phyloP scores from a whole-genome alignment of 2,888 invertebrate genomes.

The Heliconius aoede region DNA sequence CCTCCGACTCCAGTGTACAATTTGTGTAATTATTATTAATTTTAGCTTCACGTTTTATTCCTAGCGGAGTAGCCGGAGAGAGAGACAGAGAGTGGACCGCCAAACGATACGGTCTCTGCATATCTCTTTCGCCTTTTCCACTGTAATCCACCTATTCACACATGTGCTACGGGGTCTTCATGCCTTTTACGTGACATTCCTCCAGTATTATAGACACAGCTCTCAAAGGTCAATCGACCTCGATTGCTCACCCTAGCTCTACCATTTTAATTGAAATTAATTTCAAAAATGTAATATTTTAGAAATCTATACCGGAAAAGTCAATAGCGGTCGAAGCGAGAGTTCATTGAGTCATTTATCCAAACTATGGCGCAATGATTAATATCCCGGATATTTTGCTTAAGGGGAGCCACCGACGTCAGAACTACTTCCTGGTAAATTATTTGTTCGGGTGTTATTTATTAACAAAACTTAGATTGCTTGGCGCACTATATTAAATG shows the following conservation, averaged over 20 bases:
- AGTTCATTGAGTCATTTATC: slow-evolving; percentile 76
- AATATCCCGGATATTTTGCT: slow-evolving; percentile 77
- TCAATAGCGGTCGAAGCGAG: slow-evolving; percentile 65
- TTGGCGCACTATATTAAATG: slow-evolving; percentile 29
- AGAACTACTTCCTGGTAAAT: slow-evolving; percentile 48
- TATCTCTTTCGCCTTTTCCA: no score
- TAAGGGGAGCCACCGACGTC: slow-evolving; percentile 61
- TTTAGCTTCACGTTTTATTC: no score
- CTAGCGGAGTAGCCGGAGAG: no score
- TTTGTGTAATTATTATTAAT: no score
- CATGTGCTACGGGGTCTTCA: no score
- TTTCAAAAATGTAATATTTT: slow-evolving; percentile 61
- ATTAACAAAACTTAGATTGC: slow-evolving; percentile 31
- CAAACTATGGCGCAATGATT: slow-evolving; percentile 75
- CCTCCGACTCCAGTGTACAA: no score
- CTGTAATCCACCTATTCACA: no score
- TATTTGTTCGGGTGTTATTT: slow-evolving; percentile 40
- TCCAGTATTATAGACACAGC: no score
- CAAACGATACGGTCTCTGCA: no score
- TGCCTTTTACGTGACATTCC: no score
- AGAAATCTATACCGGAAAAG: slow-evolving; percentile 72
- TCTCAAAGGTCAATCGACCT: neutral
- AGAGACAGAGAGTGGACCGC: no score
- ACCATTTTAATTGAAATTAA: slow-evolving; percentile 59
- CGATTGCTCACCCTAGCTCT: no score